Base-by-base conservation (phyloP, 2,797 vertebrate genomes). In the Smutsia gigantea region DNA sequence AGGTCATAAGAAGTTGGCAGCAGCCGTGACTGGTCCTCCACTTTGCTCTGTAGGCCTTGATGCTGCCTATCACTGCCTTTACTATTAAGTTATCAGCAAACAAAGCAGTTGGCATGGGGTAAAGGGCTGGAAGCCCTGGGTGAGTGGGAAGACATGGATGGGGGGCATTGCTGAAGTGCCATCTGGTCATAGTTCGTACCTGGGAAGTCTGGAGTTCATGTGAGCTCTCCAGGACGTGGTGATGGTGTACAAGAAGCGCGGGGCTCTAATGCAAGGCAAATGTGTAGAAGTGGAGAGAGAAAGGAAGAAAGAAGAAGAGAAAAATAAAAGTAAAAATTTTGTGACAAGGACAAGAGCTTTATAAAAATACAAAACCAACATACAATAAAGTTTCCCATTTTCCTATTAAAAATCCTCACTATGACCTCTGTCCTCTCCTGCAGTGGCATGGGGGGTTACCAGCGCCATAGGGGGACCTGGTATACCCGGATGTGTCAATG, bases 261-360 rank as follows among this genome's bases (percentile, higher is more conserved):
- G 55, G 15, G 39, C 15, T 14, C 46, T 39, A 49, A 0, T 8
- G 15, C 23, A 64, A 59, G 42, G 25, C n/a, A 21, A 59, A 68
- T 18, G 25, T 61, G 3, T n/a, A 23, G 34, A 72, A 72, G 34
- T 14, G 9, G n/a, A 74, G 49, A 46, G 34, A 53, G 29, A 18
- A 42, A 75, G n/a, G 12, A 37, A 37, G 39, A 59, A 15, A 57
- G 64, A 79, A 39, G 57, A 14, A 37, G 29, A 82, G 23, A 31
- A 39, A 66, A 64, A 78, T 2, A 46, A 17, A 75, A 79, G 34
- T 51, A 57, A 87, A 79, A 29, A 2, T 25, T 46, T 57, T 69
- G 63, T 75, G 23, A 90, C 42, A 90, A 94, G 27, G 61, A 31
- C 92, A 81, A 75, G 4, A 77, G 7, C 23, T 90, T 95, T 51